phyloP scores from a whole-genome alignment of 2,113 vertebrate genomes.

The Pedetes capensis region DNA sequence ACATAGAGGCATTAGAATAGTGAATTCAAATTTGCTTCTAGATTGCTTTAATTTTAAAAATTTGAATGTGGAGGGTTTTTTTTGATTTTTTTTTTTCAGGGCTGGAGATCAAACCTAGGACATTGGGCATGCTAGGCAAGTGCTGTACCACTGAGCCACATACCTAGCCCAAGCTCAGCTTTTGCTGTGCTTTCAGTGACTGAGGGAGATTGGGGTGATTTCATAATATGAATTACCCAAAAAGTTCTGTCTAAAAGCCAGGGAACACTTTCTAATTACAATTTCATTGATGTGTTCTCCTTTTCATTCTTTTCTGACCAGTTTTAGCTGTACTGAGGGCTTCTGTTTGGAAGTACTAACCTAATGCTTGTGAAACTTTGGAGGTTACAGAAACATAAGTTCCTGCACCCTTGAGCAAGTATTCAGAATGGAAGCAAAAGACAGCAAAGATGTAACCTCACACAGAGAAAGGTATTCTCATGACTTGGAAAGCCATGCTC shows the following conservation, averaged over 20 bases:
- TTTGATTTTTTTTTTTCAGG: neutral
- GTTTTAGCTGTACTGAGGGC: neutral
- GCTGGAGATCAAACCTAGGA: neutral
- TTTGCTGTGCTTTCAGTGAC: neutral
- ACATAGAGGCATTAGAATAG: neutral
- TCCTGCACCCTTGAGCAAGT: neutral
- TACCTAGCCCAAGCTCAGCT: neutral
- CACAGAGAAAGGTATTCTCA: neutral
- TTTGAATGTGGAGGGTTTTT: no score
- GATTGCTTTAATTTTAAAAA: neutral
- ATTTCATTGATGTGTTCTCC: accelerated
- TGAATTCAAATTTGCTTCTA: neutral
- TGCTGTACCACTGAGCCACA: neutral
- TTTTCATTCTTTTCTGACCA: neutral
- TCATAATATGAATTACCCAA: neutral
- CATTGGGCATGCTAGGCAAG: neutral
- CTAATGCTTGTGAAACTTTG: neutral
- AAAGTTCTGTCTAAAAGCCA: neutral
- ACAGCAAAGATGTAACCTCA: neutral
- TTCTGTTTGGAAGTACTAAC: neutral
- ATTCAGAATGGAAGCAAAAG: neutral
- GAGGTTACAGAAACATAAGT: neutral
- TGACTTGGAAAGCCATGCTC: neutral
- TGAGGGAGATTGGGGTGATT: neutral
- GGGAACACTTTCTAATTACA: neutral